Evolutionary conservation across 2,797 vertebrate genomes (phyloP), one percentile per base, ranked within the genome.

Genomic region (Apogon hyalosoma): DNA sequence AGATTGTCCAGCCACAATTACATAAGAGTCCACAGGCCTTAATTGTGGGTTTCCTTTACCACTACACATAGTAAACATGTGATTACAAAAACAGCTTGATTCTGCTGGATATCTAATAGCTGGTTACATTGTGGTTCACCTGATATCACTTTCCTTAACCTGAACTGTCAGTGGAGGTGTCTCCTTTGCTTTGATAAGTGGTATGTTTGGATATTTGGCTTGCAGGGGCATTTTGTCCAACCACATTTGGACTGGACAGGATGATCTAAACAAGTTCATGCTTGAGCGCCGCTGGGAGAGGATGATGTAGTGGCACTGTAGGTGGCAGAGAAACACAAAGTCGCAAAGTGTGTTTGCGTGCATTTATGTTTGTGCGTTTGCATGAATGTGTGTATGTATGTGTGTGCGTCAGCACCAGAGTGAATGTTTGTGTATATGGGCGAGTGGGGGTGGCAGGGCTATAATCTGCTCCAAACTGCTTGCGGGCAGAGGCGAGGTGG

Each of bases 381-480:
- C 16, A 18, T 47, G 42, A 31, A 36, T 55, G 54, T 62, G 57
- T 58, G 49, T 64, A 40, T 71, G 64, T 67, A 40, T 48, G 60
- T 42, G 68, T 63, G 61, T 85, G 85, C 66, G 67, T 88, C 75
- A 79, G 73, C 28, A 55, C 61, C 66, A 45, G 72, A 81, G 84
- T 82, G 79, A 85, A 84, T 85, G 87, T 88, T 87, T 91, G 88
- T 88, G 83, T 88, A 84, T 86, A 90, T 84, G 88, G 87, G 83
- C 72, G 77, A 87, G 87, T 87, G 89, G 90, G 91, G 87, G 87
- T 87, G 89, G 90, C 85, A 90, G 86, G 89, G 85, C 83, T 89
- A 90, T 91, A 93, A 92, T 93, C 89, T 92, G 90, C 90, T 92
- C 77, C 87, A 88, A 92, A 92, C 88, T 86, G 92, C 91, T 89